Evolutionary conservation across 1,140 invertebrate genomes (phyloP).

Genomic region (Pseudobourletiella spinata): DNA sequence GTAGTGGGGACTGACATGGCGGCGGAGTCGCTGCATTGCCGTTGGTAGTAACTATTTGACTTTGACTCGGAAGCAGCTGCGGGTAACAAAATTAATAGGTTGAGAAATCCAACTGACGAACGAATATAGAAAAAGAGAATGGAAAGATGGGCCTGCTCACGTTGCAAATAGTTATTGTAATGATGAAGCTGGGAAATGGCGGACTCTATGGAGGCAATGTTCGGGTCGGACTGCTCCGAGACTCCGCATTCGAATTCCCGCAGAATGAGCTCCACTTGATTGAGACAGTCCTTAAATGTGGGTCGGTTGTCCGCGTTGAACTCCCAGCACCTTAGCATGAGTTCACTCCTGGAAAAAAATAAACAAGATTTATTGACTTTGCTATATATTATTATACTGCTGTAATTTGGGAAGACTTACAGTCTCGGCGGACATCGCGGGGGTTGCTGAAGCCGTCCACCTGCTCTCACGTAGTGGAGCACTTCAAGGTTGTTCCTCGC

Average conservation of each 20-base stretch:
- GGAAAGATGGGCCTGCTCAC: no score
- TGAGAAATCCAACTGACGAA: no score
- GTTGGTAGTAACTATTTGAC: neutral
- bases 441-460: constrained; percentile 19
- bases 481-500: constrained; percentile 85
- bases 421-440: constrained; percentile 14
- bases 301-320: constrained; percentile 63
- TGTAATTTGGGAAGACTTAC: constrained; percentile 7
- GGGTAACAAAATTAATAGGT: neutral
- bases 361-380: neutral
- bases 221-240: neutral
- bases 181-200: neutral
- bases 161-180: constrained; percentile 1
- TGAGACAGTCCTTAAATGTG: constrained; percentile 64
- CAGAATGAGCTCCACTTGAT: constrained; percentile 48
- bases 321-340: constrained; percentile 72
- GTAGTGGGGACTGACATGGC: neutral
- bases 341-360: constrained; percentile 50
- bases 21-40: neutral
- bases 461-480: constrained; percentile 60
- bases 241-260: constrained; percentile 3
- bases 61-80: neutral
- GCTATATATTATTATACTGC: neutral
- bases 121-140: no score
- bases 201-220: neutral